phyloP scores from a whole-genome alignment of 2,797 vertebrate species.

The Pitangus sulphuratus region DNA sequence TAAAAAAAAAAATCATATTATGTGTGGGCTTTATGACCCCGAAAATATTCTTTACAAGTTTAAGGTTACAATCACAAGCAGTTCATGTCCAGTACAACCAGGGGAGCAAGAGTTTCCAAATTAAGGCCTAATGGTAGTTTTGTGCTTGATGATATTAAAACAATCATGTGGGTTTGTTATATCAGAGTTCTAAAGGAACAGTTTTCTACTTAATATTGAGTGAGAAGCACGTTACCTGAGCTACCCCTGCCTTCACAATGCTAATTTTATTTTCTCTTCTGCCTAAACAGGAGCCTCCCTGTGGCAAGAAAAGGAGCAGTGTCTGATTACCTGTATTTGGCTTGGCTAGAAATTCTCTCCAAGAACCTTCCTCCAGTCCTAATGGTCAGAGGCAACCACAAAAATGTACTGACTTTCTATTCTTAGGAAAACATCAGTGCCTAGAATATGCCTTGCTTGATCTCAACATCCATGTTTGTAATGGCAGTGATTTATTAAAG shows the following conservation, averaged over 20 bases:
- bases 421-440: conserved; percentile 79
- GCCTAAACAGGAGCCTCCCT: conserved; percentile 88
- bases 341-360: conserved; percentile 93
- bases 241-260: neutral
- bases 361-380: conserved; percentile 92
- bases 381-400: conserved; percentile 96
- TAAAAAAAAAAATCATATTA: neutral
- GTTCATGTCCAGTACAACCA: neutral
- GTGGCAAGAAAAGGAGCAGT: conserved; percentile 93
- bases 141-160: neutral
- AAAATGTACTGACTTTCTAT: conserved; percentile 98
- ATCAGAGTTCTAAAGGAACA: neutral
- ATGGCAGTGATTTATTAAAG: neutral
- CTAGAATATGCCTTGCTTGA: neutral
- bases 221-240: neutral
- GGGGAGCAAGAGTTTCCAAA: neutral
- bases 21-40: neutral
- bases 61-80: neutral
- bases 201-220: neutral
- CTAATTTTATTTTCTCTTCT: conserved; percentile 1
- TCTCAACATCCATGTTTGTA: neutral
- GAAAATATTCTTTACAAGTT: neutral
- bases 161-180: neutral
- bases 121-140: neutral
- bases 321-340: conserved; percentile 95